phyloP scores from a whole-genome alignment of 1,140 invertebrate genomes.

The Eubasilissa regina region DNA sequence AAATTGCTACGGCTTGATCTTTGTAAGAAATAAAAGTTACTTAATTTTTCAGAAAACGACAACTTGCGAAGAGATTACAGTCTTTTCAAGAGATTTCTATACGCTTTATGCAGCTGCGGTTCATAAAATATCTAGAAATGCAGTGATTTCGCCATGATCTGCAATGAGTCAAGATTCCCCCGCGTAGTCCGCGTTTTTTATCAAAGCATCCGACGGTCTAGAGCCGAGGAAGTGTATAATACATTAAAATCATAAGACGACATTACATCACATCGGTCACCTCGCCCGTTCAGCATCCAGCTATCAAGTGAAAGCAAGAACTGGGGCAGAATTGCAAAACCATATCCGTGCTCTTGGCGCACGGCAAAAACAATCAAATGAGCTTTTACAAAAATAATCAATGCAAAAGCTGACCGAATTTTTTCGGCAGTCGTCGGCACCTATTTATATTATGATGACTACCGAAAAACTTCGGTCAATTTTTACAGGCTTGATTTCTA shows the following conservation, averaged over 20 bases:
- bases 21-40: no score
- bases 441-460: not conserved
- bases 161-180: constrained; percentile 31
- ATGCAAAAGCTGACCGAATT: no score
- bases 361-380: no score
- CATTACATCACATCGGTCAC: constrained; percentile 49
- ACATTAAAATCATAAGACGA: constrained; percentile 50
- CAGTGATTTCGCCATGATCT: not conserved
- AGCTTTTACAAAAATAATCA: no score
- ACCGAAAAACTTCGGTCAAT: not conserved
- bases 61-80: not conserved
- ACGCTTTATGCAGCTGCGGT: not conserved
- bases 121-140: not conserved
- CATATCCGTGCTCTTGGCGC: not conserved
- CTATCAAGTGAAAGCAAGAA: not conserved
- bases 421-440: no score
- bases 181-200: constrained; percentile 29
- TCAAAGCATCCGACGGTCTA: constrained; percentile 39
- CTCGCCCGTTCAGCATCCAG: not conserved
- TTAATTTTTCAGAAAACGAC: no score
- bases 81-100: not conserved
- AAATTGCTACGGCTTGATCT: no score
- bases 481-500: not conserved
- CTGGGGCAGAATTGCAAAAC: not conserved
- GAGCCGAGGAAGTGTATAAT: constrained; percentile 38